phyloP scores from a whole-genome alignment of 2,113 vertebrate genomes.

The Chamaetylas fuelleborni region DNA sequence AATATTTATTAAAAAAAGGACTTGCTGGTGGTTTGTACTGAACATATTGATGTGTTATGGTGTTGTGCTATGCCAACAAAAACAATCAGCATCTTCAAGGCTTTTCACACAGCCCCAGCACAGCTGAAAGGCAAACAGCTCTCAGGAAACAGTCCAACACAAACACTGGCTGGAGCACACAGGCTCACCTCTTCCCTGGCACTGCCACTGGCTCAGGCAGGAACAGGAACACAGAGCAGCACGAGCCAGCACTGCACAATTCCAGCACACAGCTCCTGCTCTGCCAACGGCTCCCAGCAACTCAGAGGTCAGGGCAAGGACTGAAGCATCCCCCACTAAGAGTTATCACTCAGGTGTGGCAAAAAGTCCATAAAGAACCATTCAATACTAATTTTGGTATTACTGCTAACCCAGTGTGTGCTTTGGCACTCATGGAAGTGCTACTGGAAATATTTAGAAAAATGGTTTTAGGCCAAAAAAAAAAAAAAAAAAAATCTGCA shows the following conservation, averaged over 20 bases:
- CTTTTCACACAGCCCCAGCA: slow-evolving; percentile 30
- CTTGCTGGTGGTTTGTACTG: background rate
- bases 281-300: background rate
- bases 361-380: background rate
- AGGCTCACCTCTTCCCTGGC: slow-evolving; percentile 15
- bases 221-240: background rate
- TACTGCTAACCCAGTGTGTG: too few species aligned
- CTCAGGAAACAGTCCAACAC: slow-evolving; percentile 30
- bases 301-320: background rate
- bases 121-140: slow-evolving; percentile 44
- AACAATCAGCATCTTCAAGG: slow-evolving; percentile 58
- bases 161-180: slow-evolving; percentile 11
- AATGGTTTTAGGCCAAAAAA: background rate
- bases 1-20: background rate
- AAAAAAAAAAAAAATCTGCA: background rate
- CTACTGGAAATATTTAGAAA: background rate
- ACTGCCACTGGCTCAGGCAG: background rate
- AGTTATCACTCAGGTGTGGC: too few species aligned
- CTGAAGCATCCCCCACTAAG: background rate
- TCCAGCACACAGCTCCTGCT: background rate
- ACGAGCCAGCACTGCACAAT: background rate
- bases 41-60: slow-evolving; percentile 30
- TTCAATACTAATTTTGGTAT: background rate
- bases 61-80: slow-evolving; percentile 11
- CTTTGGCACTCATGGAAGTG: background rate